Percentiles rank a stretch among this genome's conserved stretches.
Conservation (phyloP, 2,888 invertebrate species). For the Nephrocerus scutellatus region DNA sequence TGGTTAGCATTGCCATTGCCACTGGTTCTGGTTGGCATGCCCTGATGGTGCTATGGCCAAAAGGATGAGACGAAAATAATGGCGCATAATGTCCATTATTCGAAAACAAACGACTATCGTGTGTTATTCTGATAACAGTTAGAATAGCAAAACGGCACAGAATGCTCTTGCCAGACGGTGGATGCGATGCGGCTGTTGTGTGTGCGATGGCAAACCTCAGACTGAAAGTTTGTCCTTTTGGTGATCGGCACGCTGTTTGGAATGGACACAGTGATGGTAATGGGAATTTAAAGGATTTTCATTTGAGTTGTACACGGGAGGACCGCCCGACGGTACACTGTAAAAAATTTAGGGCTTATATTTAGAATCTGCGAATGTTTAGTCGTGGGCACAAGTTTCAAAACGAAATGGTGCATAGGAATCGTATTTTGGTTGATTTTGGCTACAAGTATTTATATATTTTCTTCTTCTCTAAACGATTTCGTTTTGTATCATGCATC, state of each 20-base stretch:
- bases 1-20: too few relatives aligned
- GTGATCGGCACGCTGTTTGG: conserved; percentile 18
- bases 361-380: too few relatives aligned
- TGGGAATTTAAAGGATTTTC: conserved; percentile 3
- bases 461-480: too few relatives aligned
- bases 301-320: conserved; percentile 6
- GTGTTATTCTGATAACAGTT: conserved; percentile 34
- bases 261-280: conserved; percentile 2
- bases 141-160: conserved; percentile 15
- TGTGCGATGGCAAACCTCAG: not conserved
- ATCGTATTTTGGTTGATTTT: too few relatives aligned
- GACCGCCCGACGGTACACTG: too few relatives aligned
- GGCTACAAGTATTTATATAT: too few relatives aligned
- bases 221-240: conserved; percentile 6
- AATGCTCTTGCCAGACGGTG: conserved; percentile 14
- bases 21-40: too few relatives aligned
- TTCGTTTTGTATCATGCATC: too few relatives aligned
- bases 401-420: too few relatives aligned
- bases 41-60: too few relatives aligned
- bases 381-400: too few relatives aligned
- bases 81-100: conserved; percentile 46
- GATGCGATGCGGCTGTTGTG: conserved; percentile 1
- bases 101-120: conserved; percentile 44
- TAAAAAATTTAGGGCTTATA: too few relatives aligned
- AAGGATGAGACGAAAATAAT: conserved; percentile 37